Evolutionary conservation across 2,113 vertebrate genomes (phyloP).

Genomic region (Brachypodius melanocephalos): DNA sequence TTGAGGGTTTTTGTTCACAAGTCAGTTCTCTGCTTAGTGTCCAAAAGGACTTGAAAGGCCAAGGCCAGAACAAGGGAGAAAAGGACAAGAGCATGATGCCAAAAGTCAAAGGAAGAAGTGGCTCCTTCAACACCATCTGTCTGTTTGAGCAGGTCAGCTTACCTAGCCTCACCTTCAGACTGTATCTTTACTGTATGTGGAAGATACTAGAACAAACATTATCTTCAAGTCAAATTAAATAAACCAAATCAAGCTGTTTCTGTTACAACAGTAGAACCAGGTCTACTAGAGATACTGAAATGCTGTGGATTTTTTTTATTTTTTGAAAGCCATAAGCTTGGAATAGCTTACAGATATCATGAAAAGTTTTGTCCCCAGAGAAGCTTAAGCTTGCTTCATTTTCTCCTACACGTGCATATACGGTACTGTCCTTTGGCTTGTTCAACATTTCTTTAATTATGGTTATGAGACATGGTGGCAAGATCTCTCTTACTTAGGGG

Average conservation of each 20-base stretch:
- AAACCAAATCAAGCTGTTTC: background rate
- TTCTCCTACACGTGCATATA: background rate
- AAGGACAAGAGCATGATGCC: background rate
- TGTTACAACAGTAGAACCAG: background rate
- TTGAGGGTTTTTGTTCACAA: background rate
- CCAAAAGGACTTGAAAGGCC: background rate
- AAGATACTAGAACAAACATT: background rate
- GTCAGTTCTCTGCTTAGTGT: background rate
- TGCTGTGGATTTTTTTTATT: background rate
- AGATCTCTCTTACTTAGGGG: background rate
- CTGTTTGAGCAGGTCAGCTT: background rate
- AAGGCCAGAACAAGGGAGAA: background rate
- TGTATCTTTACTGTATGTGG: background rate
- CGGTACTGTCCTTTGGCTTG: background rate
- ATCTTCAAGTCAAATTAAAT: background rate
- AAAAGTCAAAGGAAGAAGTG: background rate
- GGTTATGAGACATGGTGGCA: background rate
- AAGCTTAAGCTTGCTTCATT: background rate
- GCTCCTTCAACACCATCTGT: background rate
- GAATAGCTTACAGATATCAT: background rate
- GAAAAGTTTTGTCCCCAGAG: background rate
- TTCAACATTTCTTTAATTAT: background rate
- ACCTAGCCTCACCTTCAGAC: background rate
- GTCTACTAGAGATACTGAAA: background rate
- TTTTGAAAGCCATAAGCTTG: background rate